Evolutionary conservation across 2,797 vertebrate genomes (phyloP).

Genomic region (Peromyscus aztecus): DNA sequence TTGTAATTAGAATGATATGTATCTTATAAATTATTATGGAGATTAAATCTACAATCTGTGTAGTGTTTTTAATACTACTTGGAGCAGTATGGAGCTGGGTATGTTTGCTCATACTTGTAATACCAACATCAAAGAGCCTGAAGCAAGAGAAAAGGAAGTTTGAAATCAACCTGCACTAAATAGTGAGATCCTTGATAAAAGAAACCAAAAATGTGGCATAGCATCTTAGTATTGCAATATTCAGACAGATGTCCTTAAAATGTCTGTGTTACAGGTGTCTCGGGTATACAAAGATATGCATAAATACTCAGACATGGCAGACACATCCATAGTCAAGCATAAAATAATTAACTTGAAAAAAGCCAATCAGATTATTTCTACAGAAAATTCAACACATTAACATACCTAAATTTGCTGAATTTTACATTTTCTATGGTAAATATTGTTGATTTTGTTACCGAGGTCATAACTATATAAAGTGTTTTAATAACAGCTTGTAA

Average conservation of each 20-base stretch:
- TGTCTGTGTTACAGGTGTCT: not conserved
- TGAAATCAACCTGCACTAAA: not conserved
- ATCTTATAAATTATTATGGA: not conserved
- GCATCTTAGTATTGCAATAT: not conserved
- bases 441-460: not conserved
- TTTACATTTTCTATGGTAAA: not conserved
- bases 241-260: not conserved
- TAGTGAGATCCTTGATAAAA: not conserved
- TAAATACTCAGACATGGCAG: not conserved
- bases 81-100: not conserved
- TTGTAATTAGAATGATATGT: not conserved
- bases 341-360: slow-evolving; percentile 25
- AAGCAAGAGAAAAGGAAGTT: not conserved
- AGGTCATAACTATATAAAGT: not conserved
- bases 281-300: rapidly evolving
- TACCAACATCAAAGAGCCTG: not conserved
- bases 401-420: not conserved
- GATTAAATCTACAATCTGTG: not conserved
- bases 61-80: not conserved
- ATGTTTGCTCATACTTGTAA: not conserved
- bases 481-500: not conserved
- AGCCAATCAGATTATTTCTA: not conserved
- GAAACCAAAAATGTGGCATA: not conserved
- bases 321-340: not conserved
- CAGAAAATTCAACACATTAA: not conserved